Base-by-base conservation (phyloP, 2,888 invertebrate species). In the Agriotes lineatus region DNA sequence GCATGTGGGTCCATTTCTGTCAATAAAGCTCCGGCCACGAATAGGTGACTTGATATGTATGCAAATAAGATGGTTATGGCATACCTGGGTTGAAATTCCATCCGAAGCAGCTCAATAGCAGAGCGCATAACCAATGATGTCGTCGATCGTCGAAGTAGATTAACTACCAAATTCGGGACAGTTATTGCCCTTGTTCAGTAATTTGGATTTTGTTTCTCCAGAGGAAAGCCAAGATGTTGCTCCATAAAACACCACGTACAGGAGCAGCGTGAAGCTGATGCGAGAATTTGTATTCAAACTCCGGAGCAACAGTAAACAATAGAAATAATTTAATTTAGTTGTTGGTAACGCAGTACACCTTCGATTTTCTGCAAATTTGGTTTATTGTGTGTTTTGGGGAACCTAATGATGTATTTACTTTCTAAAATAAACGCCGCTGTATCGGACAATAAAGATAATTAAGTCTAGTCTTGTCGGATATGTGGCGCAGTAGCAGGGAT, bases 31-130 rank as follows among this genome's bases (percentile, higher is more conserved):
- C 45, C 25, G 33, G 35, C 59, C 19, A 45, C 59, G 59, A 45
- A 60, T 45, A 60, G 44, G 48, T 60, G 59, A 60, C 20, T 48
- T 60, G 59, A 60, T 60, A 45, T 60, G 22, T 60, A 60, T 60
- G 59, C 48, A 60, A 60, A 60, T 60, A 60, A 60, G 59, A 44
- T 12, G 10, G 59, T 48, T 48, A 60, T 48, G 35, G 30, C 48
- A 60, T 60, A 48, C 52, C 52, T 52, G 52, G 52, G 30, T 3
- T 52, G 33, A 52, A 60, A 50, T 60, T 60, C 20, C 19, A 60
- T 50, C 37, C 7, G 39, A 58, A 30, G 44, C 2, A 50, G 35
- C 16, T 48, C 60, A 12, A 33, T 37, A 50, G 48, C 16, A 18
- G 16, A 45, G 9, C 22, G 35, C 33, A 60, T 52, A 33, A 52